Percentiles rank a stretch among this genome's conserved stretches.
Evolutionary conservation across 2,797 vertebrate genomes (phyloP).

Genomic region (Mus minutoides): DNA sequence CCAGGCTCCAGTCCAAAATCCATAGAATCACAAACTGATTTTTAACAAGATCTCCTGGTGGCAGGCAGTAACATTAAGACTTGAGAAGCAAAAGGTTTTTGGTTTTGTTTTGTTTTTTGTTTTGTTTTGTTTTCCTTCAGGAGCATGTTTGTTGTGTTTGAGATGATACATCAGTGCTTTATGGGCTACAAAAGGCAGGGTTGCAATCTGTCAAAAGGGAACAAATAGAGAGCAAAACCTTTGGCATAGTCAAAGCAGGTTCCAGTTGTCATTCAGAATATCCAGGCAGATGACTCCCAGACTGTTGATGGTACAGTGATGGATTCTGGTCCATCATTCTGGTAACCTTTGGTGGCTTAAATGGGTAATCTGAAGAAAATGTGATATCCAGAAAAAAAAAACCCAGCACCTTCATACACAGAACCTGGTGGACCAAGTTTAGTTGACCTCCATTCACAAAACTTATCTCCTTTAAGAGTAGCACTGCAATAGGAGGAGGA

Average conservation of each 20-base stretch:
- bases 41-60: too few species aligned
- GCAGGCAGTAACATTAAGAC: neutral
- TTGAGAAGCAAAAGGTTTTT: neutral
- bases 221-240: slow-evolving; percentile 95
- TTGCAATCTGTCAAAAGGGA: slow-evolving; percentile 96
- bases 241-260: slow-evolving; percentile 95
- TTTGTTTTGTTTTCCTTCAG: slow-evolving; percentile 82
- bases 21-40: neutral
- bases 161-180: slow-evolving; percentile 84
- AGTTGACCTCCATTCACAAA: slow-evolving; percentile 93
- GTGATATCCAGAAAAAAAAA: slow-evolving; percentile 94
- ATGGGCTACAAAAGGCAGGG: slow-evolving; percentile 78
- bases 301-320: slow-evolving; percentile 96
- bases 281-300: slow-evolving; percentile 96
- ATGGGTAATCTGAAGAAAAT: slow-evolving; percentile 93
- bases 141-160: slow-evolving; percentile 94
- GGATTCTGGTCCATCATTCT: slow-evolving; percentile 95
- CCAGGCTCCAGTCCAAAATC: neutral
- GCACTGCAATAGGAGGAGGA: slow-evolving; percentile 95
- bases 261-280: slow-evolving; percentile 96
- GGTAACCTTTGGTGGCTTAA: slow-evolving; percentile 95
- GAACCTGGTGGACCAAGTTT: slow-evolving; percentile 92
- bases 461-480: slow-evolving; percentile 92
- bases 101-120: too few species aligned
- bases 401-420: slow-evolving; percentile 92